Evolutionary conservation across 2,797 vertebrate genomes (phyloP).

Genomic region (Bradypus variegatus): DNA sequence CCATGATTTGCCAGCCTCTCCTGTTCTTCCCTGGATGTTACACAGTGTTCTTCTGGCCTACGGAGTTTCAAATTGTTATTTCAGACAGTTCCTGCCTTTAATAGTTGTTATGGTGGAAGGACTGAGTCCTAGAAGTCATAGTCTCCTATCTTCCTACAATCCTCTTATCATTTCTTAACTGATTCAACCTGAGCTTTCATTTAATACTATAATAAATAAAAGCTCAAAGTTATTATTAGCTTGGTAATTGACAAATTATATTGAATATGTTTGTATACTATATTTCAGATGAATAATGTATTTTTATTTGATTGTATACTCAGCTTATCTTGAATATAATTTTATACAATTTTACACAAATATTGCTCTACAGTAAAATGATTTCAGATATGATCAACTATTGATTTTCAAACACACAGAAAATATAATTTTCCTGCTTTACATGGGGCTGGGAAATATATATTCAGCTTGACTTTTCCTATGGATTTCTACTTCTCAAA

Average conservation of each 20-base stretch:
- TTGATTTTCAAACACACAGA: not conserved
- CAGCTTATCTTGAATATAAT: not conserved
- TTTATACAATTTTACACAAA: not conserved
- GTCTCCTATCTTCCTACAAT: too few species aligned
- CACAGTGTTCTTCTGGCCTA: too few species aligned
- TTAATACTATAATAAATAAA: not conserved
- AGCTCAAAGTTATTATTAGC: not conserved
- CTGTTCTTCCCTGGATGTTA: too few species aligned
- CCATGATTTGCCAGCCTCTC: too few species aligned
- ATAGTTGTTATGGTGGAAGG: too few species aligned
- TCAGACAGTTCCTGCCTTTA: too few species aligned
- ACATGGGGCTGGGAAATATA: not conserved
- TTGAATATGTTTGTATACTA: not conserved
- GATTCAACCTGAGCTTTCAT: not conserved
- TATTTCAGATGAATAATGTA: not conserved
- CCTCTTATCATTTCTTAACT: not conserved
- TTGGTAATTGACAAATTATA: not conserved
- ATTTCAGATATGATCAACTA: not conserved
- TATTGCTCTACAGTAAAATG: not conserved
- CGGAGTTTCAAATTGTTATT: too few species aligned
- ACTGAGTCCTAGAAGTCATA: too few species aligned
- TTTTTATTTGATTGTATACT: not conserved
- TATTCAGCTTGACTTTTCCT: too few species aligned
- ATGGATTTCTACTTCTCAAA: not conserved
- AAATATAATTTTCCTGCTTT: not conserved